Base-by-base conservation (phyloP, 2,113 vertebrate species). In the Brachyhypopomus occidentalis region DNA sequence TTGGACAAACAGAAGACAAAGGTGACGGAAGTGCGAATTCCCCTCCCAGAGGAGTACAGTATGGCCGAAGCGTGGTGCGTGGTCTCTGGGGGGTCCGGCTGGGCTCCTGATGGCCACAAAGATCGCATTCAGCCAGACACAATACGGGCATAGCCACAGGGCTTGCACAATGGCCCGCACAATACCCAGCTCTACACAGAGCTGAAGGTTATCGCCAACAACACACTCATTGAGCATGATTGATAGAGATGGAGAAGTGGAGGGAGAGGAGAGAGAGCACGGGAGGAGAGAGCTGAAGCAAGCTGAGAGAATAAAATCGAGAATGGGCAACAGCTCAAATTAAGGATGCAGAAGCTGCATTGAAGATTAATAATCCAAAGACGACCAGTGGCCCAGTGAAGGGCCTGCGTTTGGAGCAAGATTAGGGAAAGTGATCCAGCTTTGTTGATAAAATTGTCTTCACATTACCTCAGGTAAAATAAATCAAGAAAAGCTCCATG, bases 1-100 rank as follows among this genome's bases (percentile, higher is more conserved):
- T 90, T 88, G 86, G 90, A 83, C 87, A 83, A 90, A 94, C 92
- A 94, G 89, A 91, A 90, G 88, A 93, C 93, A 94, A 93, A 88
- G 74, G 78, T 84, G 83, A 87, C 80, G 83, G 85, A 85, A 84
- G 66, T 84, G 77, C 23, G 69, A 87, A 77, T 83, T 87, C 83
- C 83, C 80, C 83, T 85, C 66, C 74, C 80, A 83, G 86, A 80
- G 56, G 75, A 73, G 69, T 78, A 85, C 83, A 80, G 80, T 83
- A 77, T 84, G 80, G 72, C 72, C 48, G 63, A 84, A 82, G 83
- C 72, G 76, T 79, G 82, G 78, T 55, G 81, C 66, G 79, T 52
- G 69, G 77, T 23, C 77, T 58, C 19, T 34, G 72, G 72, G 66
- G 77, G 77, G 59, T 72, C 80, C 62, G 34, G 55, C 60, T 48